Evolutionary conservation across 2,113 vertebrate species (phyloP).

Genomic region (Sturnira hondurensis): DNA sequence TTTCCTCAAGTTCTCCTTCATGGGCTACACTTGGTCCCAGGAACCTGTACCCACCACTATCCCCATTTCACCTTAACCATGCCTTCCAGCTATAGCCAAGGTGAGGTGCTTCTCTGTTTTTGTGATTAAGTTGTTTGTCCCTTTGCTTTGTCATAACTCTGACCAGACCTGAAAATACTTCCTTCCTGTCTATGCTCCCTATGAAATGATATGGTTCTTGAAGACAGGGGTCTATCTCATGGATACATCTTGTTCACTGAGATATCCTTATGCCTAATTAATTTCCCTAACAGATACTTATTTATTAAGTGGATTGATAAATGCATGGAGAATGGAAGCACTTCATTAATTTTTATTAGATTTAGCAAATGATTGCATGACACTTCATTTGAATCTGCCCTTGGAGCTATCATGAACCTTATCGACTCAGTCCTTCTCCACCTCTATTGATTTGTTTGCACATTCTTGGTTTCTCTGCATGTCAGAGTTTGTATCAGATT

Average conservation of each 20-base stretch:
- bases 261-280: not conserved
- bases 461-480: not conserved
- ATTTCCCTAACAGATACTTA: constrained; percentile 43
- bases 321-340: constrained; percentile 48
- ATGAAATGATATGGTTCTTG: constrained; percentile 45
- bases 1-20: not conserved
- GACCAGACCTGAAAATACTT: constrained; percentile 51
- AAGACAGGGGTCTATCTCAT: constrained; percentile 36
- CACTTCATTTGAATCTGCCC: constrained; percentile 43
- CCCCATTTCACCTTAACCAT: not conserved
- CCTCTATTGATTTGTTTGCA: not conserved
- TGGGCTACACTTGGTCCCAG: accelerated
- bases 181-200: constrained; percentile 5
- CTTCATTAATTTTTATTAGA: constrained; percentile 68
- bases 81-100: not conserved
- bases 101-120: not conserved
- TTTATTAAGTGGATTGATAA: constrained; percentile 64
- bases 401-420: constrained; percentile 38
- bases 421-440: not conserved
- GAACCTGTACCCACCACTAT: not conserved
- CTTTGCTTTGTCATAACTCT: constrained; percentile 42
- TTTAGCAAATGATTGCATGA: constrained; percentile 54
- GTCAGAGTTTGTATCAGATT: not conserved
- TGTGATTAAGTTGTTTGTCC: constrained; percentile 31
- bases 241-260: not conserved